Percentiles rank a stretch among this genome's conserved stretches.
phyloP scores from a whole-genome alignment of 64 coral and sea anemone genomes.

The Porites lutea region DNA sequence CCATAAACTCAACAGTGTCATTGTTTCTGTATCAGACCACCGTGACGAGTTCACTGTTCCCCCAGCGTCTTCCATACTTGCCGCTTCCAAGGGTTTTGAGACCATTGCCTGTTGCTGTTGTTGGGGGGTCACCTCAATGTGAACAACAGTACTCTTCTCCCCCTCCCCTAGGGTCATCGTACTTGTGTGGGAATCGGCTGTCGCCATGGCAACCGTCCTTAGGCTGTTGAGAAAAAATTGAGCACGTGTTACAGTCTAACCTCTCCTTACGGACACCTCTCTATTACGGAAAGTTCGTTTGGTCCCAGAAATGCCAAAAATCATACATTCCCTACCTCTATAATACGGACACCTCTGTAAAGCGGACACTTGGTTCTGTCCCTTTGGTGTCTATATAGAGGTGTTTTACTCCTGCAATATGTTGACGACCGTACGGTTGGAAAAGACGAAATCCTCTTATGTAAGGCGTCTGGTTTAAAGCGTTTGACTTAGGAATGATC shows the following conservation, averaged over 20 bases:
- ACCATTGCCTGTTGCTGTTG: neutral
- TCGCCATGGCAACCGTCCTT: conserved; percentile 10
- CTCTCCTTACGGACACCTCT: neutral
- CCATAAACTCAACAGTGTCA: conserved; percentile 77
- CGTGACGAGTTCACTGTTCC: conserved; percentile 77
- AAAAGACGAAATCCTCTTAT: no score
- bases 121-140: neutral
- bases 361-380: neutral
- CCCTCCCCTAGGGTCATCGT: conserved; percentile 21
- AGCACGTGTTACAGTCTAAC: neutral
- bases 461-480: no score
- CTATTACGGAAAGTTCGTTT: no score
- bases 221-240: neutral
- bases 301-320: no score
- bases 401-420: no score
- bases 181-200: neutral
- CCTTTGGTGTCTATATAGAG: neutral
- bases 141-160: neutral
- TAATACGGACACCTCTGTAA: no score
- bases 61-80: neutral
- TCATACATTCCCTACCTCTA: no score
- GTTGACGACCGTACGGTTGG: no score
- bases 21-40: conserved; percentile 86
- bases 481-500: no score
- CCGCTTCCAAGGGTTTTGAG: neutral